These are phyloP conservation scores for Forbesichthys papilliferus DNA, from an alignment of 2,113 vertebrate species.

Conservation along the genomic window DNA sequence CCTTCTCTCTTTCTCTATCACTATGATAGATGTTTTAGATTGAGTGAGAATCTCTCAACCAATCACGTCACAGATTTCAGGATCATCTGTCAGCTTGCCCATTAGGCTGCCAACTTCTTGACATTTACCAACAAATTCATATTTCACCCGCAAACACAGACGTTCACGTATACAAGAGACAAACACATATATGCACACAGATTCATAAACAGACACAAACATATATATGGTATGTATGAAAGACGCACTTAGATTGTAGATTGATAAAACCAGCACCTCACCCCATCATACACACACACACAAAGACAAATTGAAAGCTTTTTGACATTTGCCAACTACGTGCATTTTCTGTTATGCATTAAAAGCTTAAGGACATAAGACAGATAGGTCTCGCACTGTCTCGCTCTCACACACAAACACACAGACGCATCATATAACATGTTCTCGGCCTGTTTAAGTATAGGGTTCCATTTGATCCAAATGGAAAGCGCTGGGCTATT, in stretches of 20 bases:
- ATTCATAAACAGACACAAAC: conserved; percentile 6
- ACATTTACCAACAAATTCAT: conserved; percentile 75
- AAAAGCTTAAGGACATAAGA: conserved; percentile 64
- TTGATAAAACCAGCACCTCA: conserved; percentile 31
- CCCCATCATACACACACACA: conserved; percentile 2
- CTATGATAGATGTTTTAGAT: conserved; percentile 61
- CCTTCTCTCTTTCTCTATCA: conserved; percentile 17
- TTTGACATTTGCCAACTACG: conserved; percentile 70
- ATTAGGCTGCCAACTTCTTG: conserved; percentile 75
- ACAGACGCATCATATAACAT: conserved; percentile 58
- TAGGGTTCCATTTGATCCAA: too few species aligned
- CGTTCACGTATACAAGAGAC: conserved; percentile 1
- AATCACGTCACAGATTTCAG: conserved; percentile 69
- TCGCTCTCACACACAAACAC: background rate
- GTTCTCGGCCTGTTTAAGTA: conserved; percentile 43
- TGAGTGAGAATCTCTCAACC: conserved; percentile 63
- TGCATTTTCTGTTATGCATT: conserved; percentile 61
- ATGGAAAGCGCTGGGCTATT: too few species aligned
- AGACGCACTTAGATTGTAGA: background rate
- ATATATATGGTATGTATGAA: conserved; percentile 11
- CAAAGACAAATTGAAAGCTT: conserved; percentile 56
- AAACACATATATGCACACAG: background rate
- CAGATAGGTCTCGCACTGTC: conserved; percentile 7
- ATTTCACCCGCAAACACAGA: conserved; percentile 59
- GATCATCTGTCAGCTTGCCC: conserved; percentile 68